These are phyloP conservation scores for Eilema griseolum DNA, from an alignment of 2,888 invertebrate species.

Conservation along the genomic window DNA sequence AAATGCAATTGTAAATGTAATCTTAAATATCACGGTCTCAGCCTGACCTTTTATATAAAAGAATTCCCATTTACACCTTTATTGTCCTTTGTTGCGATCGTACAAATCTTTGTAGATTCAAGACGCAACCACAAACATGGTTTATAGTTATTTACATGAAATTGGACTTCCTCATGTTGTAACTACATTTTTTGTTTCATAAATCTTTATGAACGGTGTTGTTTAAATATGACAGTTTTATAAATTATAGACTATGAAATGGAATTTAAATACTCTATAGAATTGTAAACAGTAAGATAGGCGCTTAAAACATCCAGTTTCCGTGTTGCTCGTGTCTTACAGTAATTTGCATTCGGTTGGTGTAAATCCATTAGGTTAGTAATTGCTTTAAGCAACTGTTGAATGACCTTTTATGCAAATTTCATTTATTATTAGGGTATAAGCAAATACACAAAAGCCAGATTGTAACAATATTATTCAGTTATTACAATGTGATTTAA, in stretches of 20 bases:
- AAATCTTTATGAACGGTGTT: conserved; percentile 31
- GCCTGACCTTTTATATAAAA: conserved; percentile 63
- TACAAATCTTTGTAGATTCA: conserved; percentile 61
- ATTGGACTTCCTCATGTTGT: conserved; percentile 39
- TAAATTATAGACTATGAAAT: conserved; percentile 13
- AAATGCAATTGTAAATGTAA: conserved; percentile 54
- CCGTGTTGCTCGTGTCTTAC: conserved; percentile 17
- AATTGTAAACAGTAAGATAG: not conserved
- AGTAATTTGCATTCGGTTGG: conserved; percentile 37
- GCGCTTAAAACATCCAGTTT: conserved; percentile 11
- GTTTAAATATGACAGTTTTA: conserved; percentile 23
- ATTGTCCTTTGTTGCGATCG: conserved; percentile 58
- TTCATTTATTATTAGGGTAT: conserved; percentile 29
- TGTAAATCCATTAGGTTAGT: conserved; percentile 46
- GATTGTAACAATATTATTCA: not conserved
- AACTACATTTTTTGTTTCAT: conserved; percentile 34
- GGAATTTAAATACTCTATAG: conserved; percentile 6
- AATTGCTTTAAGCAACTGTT: conserved; percentile 40
- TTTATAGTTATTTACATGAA: conserved; percentile 43
- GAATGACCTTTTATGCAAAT: conserved; percentile 32
- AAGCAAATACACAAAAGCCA: not conserved
- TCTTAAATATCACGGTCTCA: conserved; percentile 64
- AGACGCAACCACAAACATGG: conserved; percentile 57
- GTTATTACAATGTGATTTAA: not conserved
- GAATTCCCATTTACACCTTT: conserved; percentile 63